Evolutionary conservation across 2,113 vertebrate genomes (phyloP).

Genomic region (Equus przewalskii): DNA sequence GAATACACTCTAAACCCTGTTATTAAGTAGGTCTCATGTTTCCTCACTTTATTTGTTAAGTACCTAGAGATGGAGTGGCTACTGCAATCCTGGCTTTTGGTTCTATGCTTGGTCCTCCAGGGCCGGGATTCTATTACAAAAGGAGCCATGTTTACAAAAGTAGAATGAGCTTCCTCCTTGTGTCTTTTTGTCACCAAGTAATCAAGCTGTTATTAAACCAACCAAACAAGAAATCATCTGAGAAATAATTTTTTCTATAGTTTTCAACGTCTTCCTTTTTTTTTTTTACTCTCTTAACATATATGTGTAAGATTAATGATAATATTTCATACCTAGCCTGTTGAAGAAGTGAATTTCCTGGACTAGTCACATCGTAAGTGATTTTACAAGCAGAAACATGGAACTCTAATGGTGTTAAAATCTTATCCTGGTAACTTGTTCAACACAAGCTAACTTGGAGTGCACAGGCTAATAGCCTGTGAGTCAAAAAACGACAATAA

Average conservation of each 20-base stretch:
- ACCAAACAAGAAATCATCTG: background rate
- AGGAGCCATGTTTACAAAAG: background rate
- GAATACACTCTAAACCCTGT: background rate
- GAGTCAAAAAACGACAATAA: background rate
- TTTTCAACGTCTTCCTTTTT: background rate
- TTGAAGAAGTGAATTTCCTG: constrained; percentile 10
- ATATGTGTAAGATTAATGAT: background rate
- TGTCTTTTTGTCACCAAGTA: background rate
- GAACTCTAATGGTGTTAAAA: constrained; percentile 32
- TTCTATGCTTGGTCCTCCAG: background rate
- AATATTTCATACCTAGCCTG: background rate
- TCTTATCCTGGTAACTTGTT: background rate
- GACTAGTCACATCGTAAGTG: background rate
- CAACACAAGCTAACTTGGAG: background rate
- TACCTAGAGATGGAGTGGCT: background rate
- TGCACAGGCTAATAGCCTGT: background rate
- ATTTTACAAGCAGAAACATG: background rate
- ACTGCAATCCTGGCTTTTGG: background rate
- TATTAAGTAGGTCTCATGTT: background rate
- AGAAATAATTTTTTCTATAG: background rate
- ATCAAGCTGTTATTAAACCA: constrained; percentile 7
- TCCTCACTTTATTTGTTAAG: background rate
- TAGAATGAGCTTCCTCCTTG: background rate
- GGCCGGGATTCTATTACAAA: background rate
- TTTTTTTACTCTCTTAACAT: background rate